These are phyloP conservation scores for Rhamphomyia laevipes DNA, from an alignment of 2,888 invertebrate genomes.

Conservation along the genomic window DNA sequence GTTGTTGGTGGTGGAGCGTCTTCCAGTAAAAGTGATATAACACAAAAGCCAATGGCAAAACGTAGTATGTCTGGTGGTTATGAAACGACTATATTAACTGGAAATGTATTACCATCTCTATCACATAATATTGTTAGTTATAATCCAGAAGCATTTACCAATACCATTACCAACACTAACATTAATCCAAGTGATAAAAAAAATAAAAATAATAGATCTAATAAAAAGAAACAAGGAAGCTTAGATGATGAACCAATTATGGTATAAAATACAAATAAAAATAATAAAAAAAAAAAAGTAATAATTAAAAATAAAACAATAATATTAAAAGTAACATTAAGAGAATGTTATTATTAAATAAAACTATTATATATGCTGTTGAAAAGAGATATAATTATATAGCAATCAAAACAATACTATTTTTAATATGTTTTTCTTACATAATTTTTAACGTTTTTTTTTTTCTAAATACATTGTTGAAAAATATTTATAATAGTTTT, in stretches of 20 bases:
- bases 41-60: slow-evolving; percentile 20
- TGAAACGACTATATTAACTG: slow-evolving; percentile 10
- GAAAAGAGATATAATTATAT: too few relatives aligned
- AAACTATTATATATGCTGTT: too few relatives aligned
- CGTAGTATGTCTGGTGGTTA: slow-evolving; percentile 23
- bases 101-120: slow-evolving; percentile 7
- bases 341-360: too few relatives aligned
- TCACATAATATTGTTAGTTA: slow-evolving; percentile 10
- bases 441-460: too few relatives aligned
- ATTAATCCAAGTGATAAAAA: slow-evolving; percentile 16
- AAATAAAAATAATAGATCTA: slow-evolving; percentile 16
- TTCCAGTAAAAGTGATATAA: slow-evolving; percentile 9
- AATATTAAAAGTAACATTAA: too few relatives aligned
- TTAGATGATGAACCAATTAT: slow-evolving; percentile 25
- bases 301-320: too few relatives aligned
- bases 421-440: too few relatives aligned
- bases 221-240: slow-evolving; percentile 21
- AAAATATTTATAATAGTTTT: too few relatives aligned
- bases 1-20: neutral
- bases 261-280: too few relatives aligned
- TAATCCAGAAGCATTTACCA: slow-evolving; percentile 7
- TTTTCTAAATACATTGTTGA: too few relatives aligned
- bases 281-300: too few relatives aligned
- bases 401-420: too few relatives aligned
- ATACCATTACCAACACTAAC: slow-evolving; percentile 11